These are phyloP conservation scores for Trachythela sp. DNA, from an alignment of 64 coral and sea anemone species.

Conservation along the genomic window DNA sequence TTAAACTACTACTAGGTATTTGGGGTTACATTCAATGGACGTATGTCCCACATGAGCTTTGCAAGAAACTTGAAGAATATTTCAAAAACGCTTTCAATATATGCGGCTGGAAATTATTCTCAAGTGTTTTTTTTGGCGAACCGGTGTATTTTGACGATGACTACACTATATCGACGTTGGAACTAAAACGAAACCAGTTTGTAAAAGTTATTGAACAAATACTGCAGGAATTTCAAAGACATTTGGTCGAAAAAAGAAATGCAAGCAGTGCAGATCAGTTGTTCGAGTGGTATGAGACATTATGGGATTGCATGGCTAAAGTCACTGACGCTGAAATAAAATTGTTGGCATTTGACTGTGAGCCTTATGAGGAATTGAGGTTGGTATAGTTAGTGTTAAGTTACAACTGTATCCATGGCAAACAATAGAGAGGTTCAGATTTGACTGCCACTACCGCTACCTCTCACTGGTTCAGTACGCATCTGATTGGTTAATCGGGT, in stretches of 20 bases:
- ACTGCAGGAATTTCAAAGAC: neutral
- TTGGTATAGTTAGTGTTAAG: neutral
- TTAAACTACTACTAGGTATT: neutral
- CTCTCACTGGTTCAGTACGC: too few relatives aligned
- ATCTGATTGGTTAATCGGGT: too few relatives aligned
- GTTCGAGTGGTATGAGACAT: neutral
- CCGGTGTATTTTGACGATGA: neutral
- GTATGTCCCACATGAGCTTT: neutral
- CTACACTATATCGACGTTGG: neutral
- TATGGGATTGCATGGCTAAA: neutral
- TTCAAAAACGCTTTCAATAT: neutral
- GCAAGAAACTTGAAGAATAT: neutral
- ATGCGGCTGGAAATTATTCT: neutral
- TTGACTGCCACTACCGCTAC: too few relatives aligned
- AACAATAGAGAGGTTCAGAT: too few relatives aligned
- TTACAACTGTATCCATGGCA: too few relatives aligned
- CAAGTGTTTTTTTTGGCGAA: constrained; percentile 6
- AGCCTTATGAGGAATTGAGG: constrained; percentile 11
- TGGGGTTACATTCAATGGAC: neutral
- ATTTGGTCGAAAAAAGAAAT: neutral
- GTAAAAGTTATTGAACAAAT: neutral
- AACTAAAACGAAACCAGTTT: neutral
- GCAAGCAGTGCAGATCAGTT: neutral
- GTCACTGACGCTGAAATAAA: neutral
- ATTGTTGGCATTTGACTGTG: constrained; percentile 12